phyloP scores from a whole-genome alignment of 2,888 invertebrate species.

The Prosapia bicincta region DNA sequence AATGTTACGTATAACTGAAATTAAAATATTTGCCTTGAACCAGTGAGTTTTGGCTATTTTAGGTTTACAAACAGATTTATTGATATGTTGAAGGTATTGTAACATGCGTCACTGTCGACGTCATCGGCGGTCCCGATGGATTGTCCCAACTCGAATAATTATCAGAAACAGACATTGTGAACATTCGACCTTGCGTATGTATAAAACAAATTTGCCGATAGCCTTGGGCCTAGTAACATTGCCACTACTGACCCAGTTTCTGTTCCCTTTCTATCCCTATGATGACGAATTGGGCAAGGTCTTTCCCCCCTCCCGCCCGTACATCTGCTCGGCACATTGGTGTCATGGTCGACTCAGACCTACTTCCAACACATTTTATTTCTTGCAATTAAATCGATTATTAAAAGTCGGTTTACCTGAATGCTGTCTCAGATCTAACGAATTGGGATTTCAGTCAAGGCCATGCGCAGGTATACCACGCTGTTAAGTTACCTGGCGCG shows the following conservation, averaged over 20 bases:
- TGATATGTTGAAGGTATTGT: too few species aligned
- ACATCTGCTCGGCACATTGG: neutral
- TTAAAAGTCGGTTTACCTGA: neutral
- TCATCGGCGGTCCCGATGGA: neutral
- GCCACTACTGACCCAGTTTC: neutral
- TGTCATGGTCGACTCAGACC: neutral
- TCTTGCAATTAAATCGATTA: neutral
- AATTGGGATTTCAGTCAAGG: neutral
- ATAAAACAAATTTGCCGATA: neutral
- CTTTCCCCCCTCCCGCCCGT: neutral
- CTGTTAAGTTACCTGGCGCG: too few species aligned
- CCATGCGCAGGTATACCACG: neutral
- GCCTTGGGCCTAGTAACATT: constrained; percentile 2
- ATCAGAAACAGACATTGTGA: neutral
- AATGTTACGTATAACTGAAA: too few species aligned
- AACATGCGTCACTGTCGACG: neutral
- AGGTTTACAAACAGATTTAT: too few species aligned
- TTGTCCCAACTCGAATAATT: neutral
- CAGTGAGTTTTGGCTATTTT: too few species aligned
- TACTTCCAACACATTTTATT: neutral
- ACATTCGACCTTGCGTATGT: neutral
- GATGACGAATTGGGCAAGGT: neutral
- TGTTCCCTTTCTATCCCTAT: constrained; percentile 2
- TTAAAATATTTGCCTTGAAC: too few species aligned
- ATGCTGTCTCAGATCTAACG: neutral